These are phyloP conservation scores for Aplocera efformata DNA, from an alignment of 2,888 invertebrate species.

Conservation along the genomic window DNA sequence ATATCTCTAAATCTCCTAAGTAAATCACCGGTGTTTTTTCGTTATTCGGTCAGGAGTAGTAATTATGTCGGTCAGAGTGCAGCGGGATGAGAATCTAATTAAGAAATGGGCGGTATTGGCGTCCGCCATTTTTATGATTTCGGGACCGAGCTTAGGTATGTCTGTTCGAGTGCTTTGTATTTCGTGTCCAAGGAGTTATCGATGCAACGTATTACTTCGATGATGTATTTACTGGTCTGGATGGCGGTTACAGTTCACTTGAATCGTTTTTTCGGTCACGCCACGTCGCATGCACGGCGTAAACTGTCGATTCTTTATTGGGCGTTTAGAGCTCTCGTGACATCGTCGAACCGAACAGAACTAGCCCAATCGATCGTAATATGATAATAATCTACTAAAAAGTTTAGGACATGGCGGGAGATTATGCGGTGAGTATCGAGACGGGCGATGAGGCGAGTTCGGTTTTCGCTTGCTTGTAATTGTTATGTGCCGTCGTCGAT, in stretches of 20 bases:
- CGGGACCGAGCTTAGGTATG: constrained; percentile 34
- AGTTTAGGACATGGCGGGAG: constrained; percentile 45
- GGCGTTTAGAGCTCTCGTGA: constrained; percentile 56
- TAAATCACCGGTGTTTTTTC: constrained; percentile 74
- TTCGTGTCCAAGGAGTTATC: constrained; percentile 45
- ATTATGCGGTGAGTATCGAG: constrained; percentile 14
- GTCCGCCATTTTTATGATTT: constrained; percentile 55
- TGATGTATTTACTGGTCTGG: constrained; percentile 69
- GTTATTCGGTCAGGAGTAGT: constrained; percentile 73
- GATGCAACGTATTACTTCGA: constrained; percentile 63
- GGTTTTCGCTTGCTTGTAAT: constrained; percentile 35
- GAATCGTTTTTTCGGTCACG: constrained; percentile 76
- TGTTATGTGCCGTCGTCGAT: constrained; percentile 40
- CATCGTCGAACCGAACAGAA: constrained; percentile 45
- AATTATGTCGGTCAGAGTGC: constrained; percentile 80
- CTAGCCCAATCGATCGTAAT: constrained; percentile 50
- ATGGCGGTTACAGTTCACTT: constrained; percentile 64
- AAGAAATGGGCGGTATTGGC: constrained; percentile 69
- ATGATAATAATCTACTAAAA: constrained; percentile 56
- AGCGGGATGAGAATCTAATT: constrained; percentile 76
- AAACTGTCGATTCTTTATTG: constrained; percentile 71
- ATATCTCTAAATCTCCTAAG: constrained; percentile 73
- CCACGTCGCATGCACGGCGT: constrained; percentile 74
- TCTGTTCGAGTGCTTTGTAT: constrained; percentile 33
- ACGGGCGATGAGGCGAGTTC: constrained; percentile 6